Conservation (phyloP, 2,113 vertebrate species). For the Phycodurus eques region DNA sequence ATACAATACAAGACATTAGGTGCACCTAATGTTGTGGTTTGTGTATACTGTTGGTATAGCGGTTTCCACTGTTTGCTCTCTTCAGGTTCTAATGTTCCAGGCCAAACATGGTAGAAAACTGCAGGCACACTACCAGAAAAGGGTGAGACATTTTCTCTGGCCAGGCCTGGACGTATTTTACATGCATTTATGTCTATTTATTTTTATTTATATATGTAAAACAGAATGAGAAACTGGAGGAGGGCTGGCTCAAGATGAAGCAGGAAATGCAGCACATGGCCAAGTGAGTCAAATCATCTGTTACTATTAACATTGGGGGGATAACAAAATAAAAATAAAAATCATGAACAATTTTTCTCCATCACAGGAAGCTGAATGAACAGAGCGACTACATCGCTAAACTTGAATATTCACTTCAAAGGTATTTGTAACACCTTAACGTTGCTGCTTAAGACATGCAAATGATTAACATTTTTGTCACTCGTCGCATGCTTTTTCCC, state of each 20-base stretch:
- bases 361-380: conserved; percentile 68
- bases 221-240: conserved; percentile 81
- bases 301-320: background rate
- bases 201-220: background rate
- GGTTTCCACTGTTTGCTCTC: background rate
- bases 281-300: conserved; percentile 67
- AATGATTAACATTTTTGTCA: conserved; percentile 7
- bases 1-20: background rate
- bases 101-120: conserved; percentile 81
- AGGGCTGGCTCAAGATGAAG: conserved; percentile 72
- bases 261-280: conserved; percentile 78
- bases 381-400: conserved; percentile 71
- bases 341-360: background rate
- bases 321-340: background rate
- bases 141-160: conserved; percentile 62
- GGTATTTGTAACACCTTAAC: conserved; percentile 45
- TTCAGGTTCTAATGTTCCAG: conserved; percentile 86
- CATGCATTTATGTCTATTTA: background rate
- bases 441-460: no score
- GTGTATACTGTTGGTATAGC: background rate
- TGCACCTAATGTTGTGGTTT: background rate
- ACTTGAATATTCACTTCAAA: conserved; percentile 70
- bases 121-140: conserved; percentile 75
- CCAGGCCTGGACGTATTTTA: background rate
- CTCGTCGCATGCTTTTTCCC: conserved; percentile 5